Base-by-base conservation (phyloP, 2,797 vertebrate species). In the Aplochiton taeniatus region DNA sequence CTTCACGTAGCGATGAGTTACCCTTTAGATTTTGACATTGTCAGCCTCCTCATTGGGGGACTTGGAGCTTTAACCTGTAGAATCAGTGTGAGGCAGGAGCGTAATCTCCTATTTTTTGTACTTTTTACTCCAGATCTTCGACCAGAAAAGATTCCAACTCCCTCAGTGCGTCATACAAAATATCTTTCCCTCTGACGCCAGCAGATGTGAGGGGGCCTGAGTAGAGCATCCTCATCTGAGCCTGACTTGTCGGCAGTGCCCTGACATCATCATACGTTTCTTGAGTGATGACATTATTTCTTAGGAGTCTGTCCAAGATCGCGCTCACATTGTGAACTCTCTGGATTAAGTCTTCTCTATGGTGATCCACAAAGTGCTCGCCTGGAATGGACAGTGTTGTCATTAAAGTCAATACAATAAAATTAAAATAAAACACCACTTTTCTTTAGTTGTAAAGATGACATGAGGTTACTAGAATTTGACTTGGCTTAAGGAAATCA, bases 261-360 rank as follows among this genome's bases (percentile, higher is more conserved):
- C 0, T 5, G 51, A 91, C 78, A 0, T 0, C 0, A 0, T 10
- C 4, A 61, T 87, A 89, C 0, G 0, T 0, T 42, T 74, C 78
- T 0, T 9, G 0, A 0, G 1, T 0, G 55, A 91, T 63, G 42
- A 88, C 45, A 0, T 1, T 0, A 0, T 8, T 0, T 0, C 8
- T 0, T 13, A 68, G 11, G 17, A 90, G 87, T 4, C 19, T 9
- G 61, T 91, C 88, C 66, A 90, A 20, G 61, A 90, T 77, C 4
- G 45, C 0, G 0, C 0, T 2, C 16, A 87, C 4, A 1, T 16
- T 1, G 58, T 0, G 10, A 63, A 83, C 81, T 67, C 68, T 74
- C 0, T 44, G 0, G 14, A 69, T 81, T 55, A 90, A 71, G 0
- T 14, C 0, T 0, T 0, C 0, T 6, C 0, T 11, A 16, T 90